phyloP scores from a whole-genome alignment of 2,888 invertebrate genomes.

The Agrochola circellaris region DNA sequence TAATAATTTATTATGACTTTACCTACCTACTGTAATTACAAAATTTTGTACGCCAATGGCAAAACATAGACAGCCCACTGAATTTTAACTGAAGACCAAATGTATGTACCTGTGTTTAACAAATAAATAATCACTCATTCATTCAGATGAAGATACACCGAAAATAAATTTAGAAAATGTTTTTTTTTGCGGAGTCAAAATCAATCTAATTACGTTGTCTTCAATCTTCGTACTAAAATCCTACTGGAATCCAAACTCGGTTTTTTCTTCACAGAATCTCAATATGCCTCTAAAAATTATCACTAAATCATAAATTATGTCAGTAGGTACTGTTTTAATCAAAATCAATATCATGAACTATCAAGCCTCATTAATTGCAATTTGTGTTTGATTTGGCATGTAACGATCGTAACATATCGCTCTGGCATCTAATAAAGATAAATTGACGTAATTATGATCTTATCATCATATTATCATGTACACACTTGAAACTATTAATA shows the following conservation, averaged over 20 bases:
- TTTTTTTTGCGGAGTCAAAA: no score
- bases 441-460: constrained; percentile 49
- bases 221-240: background rate
- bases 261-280: background rate
- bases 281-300: background rate
- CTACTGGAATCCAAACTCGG: background rate
- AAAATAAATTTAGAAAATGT: background rate
- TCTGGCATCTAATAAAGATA: constrained; percentile 54
- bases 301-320: constrained; percentile 2
- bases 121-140: no score
- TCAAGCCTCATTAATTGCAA: constrained; percentile 56
- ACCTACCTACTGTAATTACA: no score
- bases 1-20: no score
- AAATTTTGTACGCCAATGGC: no score
- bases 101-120: no score
- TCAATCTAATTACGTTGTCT: background rate
- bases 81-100: no score
- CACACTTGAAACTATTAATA: constrained; percentile 12
- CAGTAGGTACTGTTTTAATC: constrained; percentile 11
- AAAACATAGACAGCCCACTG: no score
- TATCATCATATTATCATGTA: constrained; percentile 46
- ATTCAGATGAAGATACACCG: no score
- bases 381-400: constrained; percentile 59
- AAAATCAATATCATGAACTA: constrained; percentile 58
- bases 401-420: constrained; percentile 52